Conservation (phyloP, 2,888 invertebrate genomes). For the Mellilla xanthometata region DNA sequence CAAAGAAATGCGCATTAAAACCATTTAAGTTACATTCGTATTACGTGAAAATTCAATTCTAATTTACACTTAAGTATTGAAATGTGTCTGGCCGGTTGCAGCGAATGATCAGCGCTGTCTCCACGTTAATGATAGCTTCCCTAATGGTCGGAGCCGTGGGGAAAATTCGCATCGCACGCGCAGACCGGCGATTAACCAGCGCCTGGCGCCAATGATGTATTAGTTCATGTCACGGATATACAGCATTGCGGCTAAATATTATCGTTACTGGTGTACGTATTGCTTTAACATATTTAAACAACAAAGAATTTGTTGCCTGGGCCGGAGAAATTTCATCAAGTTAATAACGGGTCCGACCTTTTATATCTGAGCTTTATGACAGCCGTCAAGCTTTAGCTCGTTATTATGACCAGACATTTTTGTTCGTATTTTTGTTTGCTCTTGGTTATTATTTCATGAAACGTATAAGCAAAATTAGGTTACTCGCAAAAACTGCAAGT, state of each 20-base stretch:
- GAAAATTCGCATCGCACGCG: slow-evolving; percentile 73
- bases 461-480: too few relatives aligned
- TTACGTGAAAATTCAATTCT: slow-evolving; percentile 46
- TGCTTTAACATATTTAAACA: slow-evolving; percentile 2
- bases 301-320: slow-evolving; percentile 3
- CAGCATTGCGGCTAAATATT: slow-evolving; percentile 29
- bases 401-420: neutral
- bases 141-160: slow-evolving; percentile 62
- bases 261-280: slow-evolving; percentile 16
- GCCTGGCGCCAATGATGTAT: slow-evolving; percentile 71
- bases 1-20: slow-evolving; percentile 8
- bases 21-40: slow-evolving; percentile 32
- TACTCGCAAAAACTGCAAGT: too few relatives aligned
- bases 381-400: slow-evolving; percentile 7
- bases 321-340: slow-evolving; percentile 4
- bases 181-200: slow-evolving; percentile 66
- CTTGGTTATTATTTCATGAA: too few relatives aligned
- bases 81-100: slow-evolving; percentile 50
- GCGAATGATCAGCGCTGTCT: slow-evolving; percentile 66
- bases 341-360: slow-evolving; percentile 5
- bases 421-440: neutral
- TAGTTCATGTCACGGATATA: slow-evolving; percentile 69
- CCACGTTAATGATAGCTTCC: slow-evolving; percentile 75
- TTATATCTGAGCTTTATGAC: slow-evolving; percentile 7
- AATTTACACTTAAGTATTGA: slow-evolving; percentile 44